A percentile compares a stretch with the other conserved stretches of the same genome.
These are phyloP conservation scores for Ormyrus rosae DNA, from an alignment of 2,888 invertebrate genomes.

Conservation along the genomic window DNA sequence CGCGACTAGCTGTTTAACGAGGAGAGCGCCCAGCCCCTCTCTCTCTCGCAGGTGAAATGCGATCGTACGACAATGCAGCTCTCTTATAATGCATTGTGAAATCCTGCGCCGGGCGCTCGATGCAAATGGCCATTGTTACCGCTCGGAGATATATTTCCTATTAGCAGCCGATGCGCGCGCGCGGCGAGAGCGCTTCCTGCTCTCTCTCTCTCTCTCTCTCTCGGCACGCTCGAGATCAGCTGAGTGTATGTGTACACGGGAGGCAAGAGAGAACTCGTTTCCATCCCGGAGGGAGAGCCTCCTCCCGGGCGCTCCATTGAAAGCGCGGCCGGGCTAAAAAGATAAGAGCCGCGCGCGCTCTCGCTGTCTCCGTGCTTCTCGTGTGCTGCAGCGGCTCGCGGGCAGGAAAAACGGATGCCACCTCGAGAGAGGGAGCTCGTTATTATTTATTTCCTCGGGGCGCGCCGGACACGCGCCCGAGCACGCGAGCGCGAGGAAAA, in stretches of 20 bases:
- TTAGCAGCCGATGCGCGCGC: conserved; percentile 49
- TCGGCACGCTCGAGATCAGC: background rate
- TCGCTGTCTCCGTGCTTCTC: too few relatives aligned
- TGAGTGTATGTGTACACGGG: too few relatives aligned
- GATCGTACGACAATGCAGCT: conserved; percentile 46
- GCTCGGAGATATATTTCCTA: conserved; percentile 56
- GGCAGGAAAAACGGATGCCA: too few relatives aligned
- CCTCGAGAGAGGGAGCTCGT: too few relatives aligned
- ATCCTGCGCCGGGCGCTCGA: conserved; percentile 37
- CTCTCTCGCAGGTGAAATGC: conserved; percentile 39
- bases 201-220: conserved; percentile 21
- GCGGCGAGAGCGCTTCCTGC: conserved; percentile 20
- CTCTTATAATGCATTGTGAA: conserved; percentile 49
- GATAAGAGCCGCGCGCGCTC: background rate
- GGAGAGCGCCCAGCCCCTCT: background rate
- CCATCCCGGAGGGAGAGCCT: background rate
- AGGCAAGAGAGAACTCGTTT: conserved; percentile 19
- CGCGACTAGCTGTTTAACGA: conserved; percentile 34
- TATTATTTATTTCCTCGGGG: background rate
- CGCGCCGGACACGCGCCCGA: background rate
- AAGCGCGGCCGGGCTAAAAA: background rate
- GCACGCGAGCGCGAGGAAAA: background rate
- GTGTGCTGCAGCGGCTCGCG: too few relatives aligned
- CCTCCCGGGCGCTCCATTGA: conserved; percentile 4
- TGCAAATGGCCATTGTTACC: conserved; percentile 61